phyloP scores from a whole-genome alignment of 2,113 vertebrate species.

The Platysternon megacephalum region DNA sequence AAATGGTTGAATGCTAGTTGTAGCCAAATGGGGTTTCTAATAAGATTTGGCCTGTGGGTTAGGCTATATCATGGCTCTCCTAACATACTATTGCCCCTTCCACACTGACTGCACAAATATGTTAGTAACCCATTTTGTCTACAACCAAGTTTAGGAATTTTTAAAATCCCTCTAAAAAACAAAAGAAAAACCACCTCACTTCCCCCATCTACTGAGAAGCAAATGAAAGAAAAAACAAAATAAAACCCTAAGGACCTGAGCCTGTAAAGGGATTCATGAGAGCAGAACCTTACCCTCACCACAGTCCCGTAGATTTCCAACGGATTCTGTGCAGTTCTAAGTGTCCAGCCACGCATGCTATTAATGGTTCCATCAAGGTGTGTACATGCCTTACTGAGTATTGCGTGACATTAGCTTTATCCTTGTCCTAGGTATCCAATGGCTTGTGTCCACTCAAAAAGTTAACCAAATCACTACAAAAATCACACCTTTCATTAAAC shows the following conservation, averaged over 20 bases:
- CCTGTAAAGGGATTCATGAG: not conserved
- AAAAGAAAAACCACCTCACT: not conserved
- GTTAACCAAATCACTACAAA: not conserved
- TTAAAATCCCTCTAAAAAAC: not conserved
- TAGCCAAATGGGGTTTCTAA: not conserved
- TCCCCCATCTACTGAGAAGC: not conserved
- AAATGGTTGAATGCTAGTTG: not conserved
- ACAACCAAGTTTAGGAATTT: not conserved
- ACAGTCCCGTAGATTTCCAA: not conserved
- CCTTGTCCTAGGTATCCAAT: not conserved
- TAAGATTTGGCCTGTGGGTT: not conserved
- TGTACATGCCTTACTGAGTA: not conserved
- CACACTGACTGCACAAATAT: not conserved
- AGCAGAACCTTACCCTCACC: not conserved
- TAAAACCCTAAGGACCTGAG: not conserved
- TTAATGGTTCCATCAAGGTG: not conserved
- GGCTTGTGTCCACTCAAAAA: not conserved
- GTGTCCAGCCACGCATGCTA: not conserved
- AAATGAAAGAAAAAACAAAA: not conserved
- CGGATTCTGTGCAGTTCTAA: not conserved
- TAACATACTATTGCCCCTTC: not conserved
- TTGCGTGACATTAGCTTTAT: not conserved
- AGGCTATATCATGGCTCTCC: not conserved
- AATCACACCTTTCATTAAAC: not conserved
- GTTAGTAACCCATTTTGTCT: not conserved